Base-by-base conservation (phyloP, 2,888 invertebrate genomes). In the Brenthis daphne region DNA sequence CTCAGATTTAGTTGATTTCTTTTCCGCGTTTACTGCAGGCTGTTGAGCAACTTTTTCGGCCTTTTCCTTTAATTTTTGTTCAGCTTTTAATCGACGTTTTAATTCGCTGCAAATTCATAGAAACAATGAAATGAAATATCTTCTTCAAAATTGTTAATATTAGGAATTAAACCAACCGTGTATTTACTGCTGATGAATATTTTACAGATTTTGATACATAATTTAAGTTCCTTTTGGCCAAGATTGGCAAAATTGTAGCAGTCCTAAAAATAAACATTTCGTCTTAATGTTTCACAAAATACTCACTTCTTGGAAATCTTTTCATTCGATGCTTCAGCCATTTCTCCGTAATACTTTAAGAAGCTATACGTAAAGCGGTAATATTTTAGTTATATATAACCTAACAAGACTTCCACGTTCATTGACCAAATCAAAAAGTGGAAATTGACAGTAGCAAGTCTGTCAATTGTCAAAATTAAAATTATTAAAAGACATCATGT, bases 31-130 rank as follows among this genome's bases (percentile, higher is more conserved):
- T 54, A 82, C 79, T 54, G 84, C 86, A 12, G 89, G 87, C 64
- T 86, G 90, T 75, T 94, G 94, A 12, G 94, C 94, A 12, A 92
- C 94, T 81, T 97, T 98, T 79, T 96, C 97, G 0, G 95, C 94
- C 83, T 98, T 98, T 80, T 99, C 98, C 84, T 98, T 97, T 13
- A 97, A 95, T 85, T 99, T 99, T 86, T 98, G 97, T 82, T 98
- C 98, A 11, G 97, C 96, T 90, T 99, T 99, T 68, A 96, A 84
- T 13, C 98, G 94, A 70, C 99, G 94, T 92, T 99, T 99, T 77
- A 97, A 93, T 91, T 99, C 99, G 94, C 99, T 99, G 87, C 37
- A 79, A 81, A 58, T 37, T 6, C 48, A 50, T 16, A 61, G 16
- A 16, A 66, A 43, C 37, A 43, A 48, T 48, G 55, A 33, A n/a